A percentile compares a stretch with the other conserved stretches of the same genome.
phyloP scores from a whole-genome alignment of 2,797 vertebrate genomes.

The Leucoraja ocellata region DNA sequence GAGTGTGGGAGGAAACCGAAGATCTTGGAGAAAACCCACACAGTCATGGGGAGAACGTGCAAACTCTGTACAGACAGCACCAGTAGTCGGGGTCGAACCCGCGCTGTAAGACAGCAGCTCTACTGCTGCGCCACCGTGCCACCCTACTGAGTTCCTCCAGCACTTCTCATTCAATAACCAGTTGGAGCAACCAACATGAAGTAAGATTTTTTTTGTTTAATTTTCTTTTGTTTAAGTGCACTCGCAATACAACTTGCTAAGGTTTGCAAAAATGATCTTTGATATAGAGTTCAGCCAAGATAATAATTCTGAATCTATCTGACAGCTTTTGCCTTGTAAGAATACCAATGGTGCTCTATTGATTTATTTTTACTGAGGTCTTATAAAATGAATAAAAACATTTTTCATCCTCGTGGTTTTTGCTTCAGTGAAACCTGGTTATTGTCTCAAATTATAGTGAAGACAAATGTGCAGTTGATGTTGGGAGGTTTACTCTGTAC shows the following conservation, averaged over 20 bases:
- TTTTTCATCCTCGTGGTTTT: not conserved
- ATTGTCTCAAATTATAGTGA: not conserved
- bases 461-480: not conserved
- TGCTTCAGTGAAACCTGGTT: not conserved
- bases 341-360: not conserved
- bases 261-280: not conserved
- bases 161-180: not conserved
- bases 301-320: not conserved
- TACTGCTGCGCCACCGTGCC: too few relatives aligned
- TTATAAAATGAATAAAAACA: not conserved
- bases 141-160: too few relatives aligned
- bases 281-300: not conserved
- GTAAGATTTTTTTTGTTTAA: too few relatives aligned
- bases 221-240: too few relatives aligned
- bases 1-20: too few relatives aligned
- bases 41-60: too few relatives aligned
- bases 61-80: too few relatives aligned
- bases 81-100: too few relatives aligned
- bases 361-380: conserved; percentile 13
- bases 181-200: not conserved
- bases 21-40: too few relatives aligned
- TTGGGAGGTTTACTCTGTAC: not conserved
- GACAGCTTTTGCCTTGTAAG: not conserved
- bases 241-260: not conserved
- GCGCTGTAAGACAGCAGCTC: too few relatives aligned